Conservation (phyloP, 2,797 vertebrate species). For the Acanthurus lineatus region DNA sequence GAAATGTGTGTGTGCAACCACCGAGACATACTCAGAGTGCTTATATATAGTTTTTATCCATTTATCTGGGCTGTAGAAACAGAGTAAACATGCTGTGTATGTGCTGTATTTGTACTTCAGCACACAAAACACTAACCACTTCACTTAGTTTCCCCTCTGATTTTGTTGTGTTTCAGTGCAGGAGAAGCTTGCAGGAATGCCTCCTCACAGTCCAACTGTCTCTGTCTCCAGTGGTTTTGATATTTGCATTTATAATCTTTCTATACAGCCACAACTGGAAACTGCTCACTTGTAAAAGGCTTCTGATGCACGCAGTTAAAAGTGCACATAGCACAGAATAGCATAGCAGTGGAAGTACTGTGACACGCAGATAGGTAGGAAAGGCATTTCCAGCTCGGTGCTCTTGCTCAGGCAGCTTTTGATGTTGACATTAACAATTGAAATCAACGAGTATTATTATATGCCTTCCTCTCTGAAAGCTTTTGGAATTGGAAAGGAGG, state of each 20-base stretch:
- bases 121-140: not conserved
- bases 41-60: not conserved
- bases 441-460: slow-evolving; percentile 2
- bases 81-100: not conserved
- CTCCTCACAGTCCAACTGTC: not conserved
- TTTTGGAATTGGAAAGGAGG: not conserved
- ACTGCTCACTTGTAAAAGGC: not conserved
- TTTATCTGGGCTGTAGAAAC: not conserved
- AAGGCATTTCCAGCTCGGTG: slow-evolving; percentile 3
- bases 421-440: slow-evolving; percentile 14
- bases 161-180: not conserved
- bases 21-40: not conserved
- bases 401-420: slow-evolving; percentile 11
- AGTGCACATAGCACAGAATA: not conserved
- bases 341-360: slow-evolving; percentile 5
- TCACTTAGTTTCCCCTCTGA: not conserved
- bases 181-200: not conserved
- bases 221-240: not conserved
- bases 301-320: not conserved
- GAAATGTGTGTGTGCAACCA: not conserved
- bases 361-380: not conserved
- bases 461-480: not conserved
- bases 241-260: slow-evolving; percentile 14
- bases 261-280: not conserved
- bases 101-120: not conserved